Base-by-base conservation (phyloP, 2,797 vertebrate species). In the Sebastes vulpes region DNA sequence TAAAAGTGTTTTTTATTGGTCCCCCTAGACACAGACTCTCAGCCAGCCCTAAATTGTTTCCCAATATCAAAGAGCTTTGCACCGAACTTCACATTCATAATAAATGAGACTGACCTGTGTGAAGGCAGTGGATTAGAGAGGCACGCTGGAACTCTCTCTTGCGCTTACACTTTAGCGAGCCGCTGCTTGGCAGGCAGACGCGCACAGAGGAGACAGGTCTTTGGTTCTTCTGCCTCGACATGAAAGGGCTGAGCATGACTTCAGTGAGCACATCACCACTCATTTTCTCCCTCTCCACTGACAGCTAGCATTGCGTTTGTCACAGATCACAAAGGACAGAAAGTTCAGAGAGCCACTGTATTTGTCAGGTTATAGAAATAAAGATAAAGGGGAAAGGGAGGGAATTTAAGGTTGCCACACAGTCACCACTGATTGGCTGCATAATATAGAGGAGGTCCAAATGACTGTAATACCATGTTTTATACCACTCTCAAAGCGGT, bases 21-120 rank as follows among this genome's bases (percentile, higher is more conserved):
- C 84, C 81, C 84, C 21, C 23, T 64, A 80, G 83, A 84, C 82
- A 68, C 9, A 48, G 68, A 89, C 78, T 84, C 77, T 83, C 60
- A 83, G 91, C 83, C 82, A 83, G 71, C 56, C 84, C 78, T 72
- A 84, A 90, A 92, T 86, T 85, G 87, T 92, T 93, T 94, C 92
- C 91, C 38, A 69, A 93, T 91, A 93, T 92, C 84, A 90, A 89
- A 92, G 83, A 72, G 72, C 86, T 80, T 74, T 88, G 81, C 70
- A 23, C 59, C 74, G 81, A 90, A 77, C 84, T 85, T 79, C 65
- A 31, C 83, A 90, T 94, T 88, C 75, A 92, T 93, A 79, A 92
- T 94, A 78, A 92, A 94, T 92, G 83, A 92, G 81, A 60, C 79
- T 86, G 88, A 90, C 89, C 86, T 77, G 79, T 82, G 63, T 78